phyloP scores from a whole-genome alignment of 2,797 vertebrate species.

The Onychomys leucogaster region DNA sequence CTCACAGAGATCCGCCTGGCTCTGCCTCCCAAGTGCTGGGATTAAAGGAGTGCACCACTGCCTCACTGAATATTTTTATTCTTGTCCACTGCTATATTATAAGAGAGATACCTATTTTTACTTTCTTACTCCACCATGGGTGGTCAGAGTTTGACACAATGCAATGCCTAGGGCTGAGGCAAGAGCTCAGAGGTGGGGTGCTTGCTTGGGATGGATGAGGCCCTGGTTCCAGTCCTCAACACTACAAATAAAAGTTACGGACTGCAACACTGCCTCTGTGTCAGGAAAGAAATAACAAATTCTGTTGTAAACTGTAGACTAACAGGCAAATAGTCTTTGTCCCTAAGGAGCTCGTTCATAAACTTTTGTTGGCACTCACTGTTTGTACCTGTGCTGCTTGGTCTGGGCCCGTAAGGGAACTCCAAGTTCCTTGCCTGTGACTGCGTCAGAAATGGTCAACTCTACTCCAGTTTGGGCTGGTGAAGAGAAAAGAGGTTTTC shows the following conservation, averaged over 20 bases:
- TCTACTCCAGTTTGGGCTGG: not conserved
- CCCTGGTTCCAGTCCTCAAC: too few relatives aligned
- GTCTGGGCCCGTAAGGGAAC: not conserved
- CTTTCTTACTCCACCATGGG: not conserved
- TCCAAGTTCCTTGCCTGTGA: not conserved
- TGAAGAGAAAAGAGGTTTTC: conserved; percentile 26
- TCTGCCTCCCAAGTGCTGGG: too few relatives aligned
- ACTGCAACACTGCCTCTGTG: not conserved
- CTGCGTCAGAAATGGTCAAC: not conserved
- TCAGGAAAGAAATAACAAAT: not conserved
- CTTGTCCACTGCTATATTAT: not conserved
- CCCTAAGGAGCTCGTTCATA: not conserved
- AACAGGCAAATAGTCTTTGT: not conserved
- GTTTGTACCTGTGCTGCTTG: not conserved
- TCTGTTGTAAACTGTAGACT: not conserved
- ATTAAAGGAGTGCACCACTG: too few relatives aligned
- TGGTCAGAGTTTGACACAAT: not conserved
- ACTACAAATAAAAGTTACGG: not conserved
- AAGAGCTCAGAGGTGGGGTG: not conserved
- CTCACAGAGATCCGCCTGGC: too few relatives aligned
- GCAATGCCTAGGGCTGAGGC: not conserved
- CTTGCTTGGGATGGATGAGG: not conserved
- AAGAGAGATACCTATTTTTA: not conserved
- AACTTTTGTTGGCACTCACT: not conserved
- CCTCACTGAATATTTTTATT: not conserved